Evolutionary conservation across 2,888 invertebrate species (phyloP), one percentile per base, ranked within the genome.

Genomic region (Caenorhabditis doughertyi): DNA sequence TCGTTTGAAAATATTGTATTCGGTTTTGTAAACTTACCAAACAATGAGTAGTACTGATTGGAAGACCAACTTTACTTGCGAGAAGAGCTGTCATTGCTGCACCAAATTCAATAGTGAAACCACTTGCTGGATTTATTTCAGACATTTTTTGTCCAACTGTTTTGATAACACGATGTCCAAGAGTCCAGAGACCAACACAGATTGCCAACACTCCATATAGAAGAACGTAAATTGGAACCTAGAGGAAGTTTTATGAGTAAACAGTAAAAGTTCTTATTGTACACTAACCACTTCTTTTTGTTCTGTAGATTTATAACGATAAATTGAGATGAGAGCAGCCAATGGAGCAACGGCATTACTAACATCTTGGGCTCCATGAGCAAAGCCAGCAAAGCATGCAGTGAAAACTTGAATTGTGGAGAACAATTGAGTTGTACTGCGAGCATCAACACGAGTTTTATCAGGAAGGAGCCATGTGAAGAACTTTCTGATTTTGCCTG

Each of bases 41-140:
- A 93, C 98, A 98, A 92, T 98, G 98, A 3, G 98, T 98, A 11
- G 98, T 98, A 87, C 96, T 97, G 89, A 98, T 96, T 29, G 98
- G 98, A 90, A 98, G 94, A 11, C 98, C 98, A 87, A 96, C 95
- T 93, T 98, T 98, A 92, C 97, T 97, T 47, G 98, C 98, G 88
- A 97, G 93, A 92, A 98, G 94, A 83, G 98, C 98, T 55, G 98
- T 98, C 90, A 97, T 94, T 49, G 98, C 98, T 25, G 98, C 95
- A 44, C 98, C 98, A 89, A 98, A 94, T 93, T 97, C 97, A 92
- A 97, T 97, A 53, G 96, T 96, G 92, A 97, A 97, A 51, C 97
- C 97, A 85, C 96, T 96, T 85, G 97, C 96, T n/a, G 98, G 97
- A 47, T 97, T 98, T 87, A 99, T 97, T 93, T 95, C 96, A 51